Evolutionary conservation across 2,888 invertebrate species (phyloP).

Genomic region (Creontiades dilutus): DNA sequence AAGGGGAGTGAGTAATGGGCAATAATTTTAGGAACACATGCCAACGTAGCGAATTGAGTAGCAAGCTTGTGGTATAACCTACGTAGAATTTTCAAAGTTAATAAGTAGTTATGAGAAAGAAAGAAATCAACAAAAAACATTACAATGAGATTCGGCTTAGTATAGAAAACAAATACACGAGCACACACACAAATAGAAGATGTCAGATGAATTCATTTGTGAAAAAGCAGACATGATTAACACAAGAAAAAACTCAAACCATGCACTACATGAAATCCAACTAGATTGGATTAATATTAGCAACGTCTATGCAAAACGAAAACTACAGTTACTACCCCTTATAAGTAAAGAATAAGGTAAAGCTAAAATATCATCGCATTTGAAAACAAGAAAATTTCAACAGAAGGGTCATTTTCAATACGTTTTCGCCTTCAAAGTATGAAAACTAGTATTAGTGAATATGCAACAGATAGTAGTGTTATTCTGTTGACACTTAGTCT

Average conservation of each 20-base stretch:
- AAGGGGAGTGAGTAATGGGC: no score
- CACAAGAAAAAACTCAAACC: not conserved
- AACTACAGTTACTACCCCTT: not conserved
- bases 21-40: no score
- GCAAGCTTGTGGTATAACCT: no score
- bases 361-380: not conserved
- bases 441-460: constrained; percentile 37
- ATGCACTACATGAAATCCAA: constrained; percentile 2
- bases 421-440: not conserved
- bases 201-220: no score
- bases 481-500: constrained; percentile 68
- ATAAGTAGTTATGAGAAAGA: no score
- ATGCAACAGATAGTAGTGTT: constrained; percentile 55
- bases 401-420: not conserved
- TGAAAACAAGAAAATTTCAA: not conserved
- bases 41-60: no score
- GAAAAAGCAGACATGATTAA: no score
- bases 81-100: no score
- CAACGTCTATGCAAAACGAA: not conserved
- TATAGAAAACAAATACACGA: no score
- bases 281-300: not conserved
- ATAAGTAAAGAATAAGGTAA: not conserved
- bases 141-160: no score
- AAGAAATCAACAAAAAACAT: no score
- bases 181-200: no score